phyloP scores from a whole-genome alignment of 92 coral and sea anemone genomes.

The Palythoa caribaeorum region DNA sequence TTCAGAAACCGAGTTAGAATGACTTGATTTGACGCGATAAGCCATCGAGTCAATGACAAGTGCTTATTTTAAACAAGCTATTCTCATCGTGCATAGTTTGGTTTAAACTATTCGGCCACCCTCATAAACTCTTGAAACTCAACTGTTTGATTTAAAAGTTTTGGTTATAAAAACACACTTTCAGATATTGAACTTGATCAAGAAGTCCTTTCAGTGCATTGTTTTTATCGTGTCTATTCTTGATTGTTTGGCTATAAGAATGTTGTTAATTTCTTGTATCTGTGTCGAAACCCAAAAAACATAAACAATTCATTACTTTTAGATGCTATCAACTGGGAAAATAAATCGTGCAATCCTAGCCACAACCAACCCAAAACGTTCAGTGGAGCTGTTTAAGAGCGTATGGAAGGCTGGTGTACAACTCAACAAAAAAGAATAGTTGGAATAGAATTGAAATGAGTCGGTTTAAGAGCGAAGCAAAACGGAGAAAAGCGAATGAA shows the following conservation, averaged over 20 bases:
- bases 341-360: background rate
- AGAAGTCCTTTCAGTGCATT: background rate
- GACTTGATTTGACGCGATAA: background rate
- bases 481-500: slow-evolving; percentile 18
- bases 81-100: background rate
- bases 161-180: background rate
- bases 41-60: background rate
- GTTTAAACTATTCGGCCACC: background rate
- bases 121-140: background rate
- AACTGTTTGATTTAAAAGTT: background rate
- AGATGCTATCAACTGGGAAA: background rate
- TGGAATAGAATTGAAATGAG: background rate
- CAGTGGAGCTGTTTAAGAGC: too few relatives aligned
- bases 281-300: background rate
- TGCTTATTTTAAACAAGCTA: background rate
- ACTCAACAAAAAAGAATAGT: background rate
- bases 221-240: background rate
- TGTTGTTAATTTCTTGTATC: background rate
- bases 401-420: too few relatives aligned
- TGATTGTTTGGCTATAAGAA: background rate
- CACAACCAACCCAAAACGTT: background rate
- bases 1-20: background rate
- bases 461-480: background rate
- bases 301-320: background rate
- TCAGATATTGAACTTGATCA: background rate